phyloP scores from a whole-genome alignment of 2,113 vertebrate genomes.

The Macaca mulatta region DNA sequence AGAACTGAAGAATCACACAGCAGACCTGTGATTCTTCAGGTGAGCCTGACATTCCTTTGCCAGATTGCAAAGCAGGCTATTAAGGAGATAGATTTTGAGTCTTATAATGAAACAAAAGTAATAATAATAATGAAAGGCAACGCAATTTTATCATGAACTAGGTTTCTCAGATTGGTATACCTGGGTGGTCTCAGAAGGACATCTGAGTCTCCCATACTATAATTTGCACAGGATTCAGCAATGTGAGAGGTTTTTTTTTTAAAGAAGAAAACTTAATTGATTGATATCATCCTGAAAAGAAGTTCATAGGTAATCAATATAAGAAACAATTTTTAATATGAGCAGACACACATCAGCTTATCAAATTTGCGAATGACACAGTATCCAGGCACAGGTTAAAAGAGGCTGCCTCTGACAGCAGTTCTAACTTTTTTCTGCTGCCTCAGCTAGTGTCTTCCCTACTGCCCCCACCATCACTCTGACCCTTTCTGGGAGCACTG shows the following conservation, averaged over 20 bases:
- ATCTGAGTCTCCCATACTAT: not conserved
- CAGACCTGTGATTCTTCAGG: not conserved
- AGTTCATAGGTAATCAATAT: not conserved
- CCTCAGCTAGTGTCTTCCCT: not conserved
- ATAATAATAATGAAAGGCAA: not conserved
- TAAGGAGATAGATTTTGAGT: not conserved
- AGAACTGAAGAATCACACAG: not conserved
- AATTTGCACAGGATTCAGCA: not conserved
- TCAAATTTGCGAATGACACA: not conserved
- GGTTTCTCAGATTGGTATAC: not conserved
- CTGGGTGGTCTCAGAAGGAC: not conserved
- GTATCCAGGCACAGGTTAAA: not conserved
- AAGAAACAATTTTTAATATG: not conserved
- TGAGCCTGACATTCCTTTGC: not conserved
- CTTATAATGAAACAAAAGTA: not conserved
- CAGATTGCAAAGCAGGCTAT: not conserved
- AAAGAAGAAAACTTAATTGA: not conserved
- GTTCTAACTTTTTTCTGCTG: not conserved
- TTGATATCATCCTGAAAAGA: not conserved
- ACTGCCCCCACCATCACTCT: accelerated
- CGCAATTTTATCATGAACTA: not conserved
- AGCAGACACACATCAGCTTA: not conserved
- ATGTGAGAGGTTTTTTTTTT: not conserved
- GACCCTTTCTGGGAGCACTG: not conserved
- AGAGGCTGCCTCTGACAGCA: not conserved